A percentile compares a stretch with the other conserved stretches of the same genome.
Evolutionary conservation across 2,888 invertebrate species (phyloP).

Genomic region (Meganola albula): DNA sequence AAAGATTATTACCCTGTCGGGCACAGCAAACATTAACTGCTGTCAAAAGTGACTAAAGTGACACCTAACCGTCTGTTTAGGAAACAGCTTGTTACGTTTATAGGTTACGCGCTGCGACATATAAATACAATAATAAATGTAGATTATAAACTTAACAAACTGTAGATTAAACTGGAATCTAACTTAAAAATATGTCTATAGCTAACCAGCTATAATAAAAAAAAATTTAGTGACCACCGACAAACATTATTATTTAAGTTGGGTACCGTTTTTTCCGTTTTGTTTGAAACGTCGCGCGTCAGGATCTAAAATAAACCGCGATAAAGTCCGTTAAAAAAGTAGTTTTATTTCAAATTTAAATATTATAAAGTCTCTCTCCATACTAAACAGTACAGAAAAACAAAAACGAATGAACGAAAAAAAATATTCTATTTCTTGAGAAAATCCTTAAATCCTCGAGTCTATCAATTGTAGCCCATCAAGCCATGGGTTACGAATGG

Average conservation of each 20-base stretch:
- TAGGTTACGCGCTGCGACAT: too few relatives aligned
- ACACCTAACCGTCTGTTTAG: too few relatives aligned
- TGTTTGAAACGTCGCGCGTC: neutral
- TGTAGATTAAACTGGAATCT: too few relatives aligned
- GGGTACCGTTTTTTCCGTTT: neutral
- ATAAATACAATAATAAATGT: too few relatives aligned
- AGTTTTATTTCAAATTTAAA: slow-evolving; percentile 6
- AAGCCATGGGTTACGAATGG: slow-evolving; percentile 13
- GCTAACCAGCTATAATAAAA: too few relatives aligned
- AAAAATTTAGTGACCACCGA: too few relatives aligned
- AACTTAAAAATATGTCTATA: too few relatives aligned
- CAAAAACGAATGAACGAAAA: slow-evolving; percentile 12
- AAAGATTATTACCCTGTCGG: neutral
- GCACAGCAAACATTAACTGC: neutral
- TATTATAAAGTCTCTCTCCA: slow-evolving; percentile 14
- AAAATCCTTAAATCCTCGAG: slow-evolving; percentile 22
- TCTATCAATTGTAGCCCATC: slow-evolving; percentile 27
- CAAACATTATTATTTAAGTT: too few relatives aligned
- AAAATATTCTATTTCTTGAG: slow-evolving; percentile 26
- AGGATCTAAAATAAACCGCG: neutral
- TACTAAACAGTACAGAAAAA: slow-evolving; percentile 3
- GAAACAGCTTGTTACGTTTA: too few relatives aligned
- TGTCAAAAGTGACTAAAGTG: too few relatives aligned
- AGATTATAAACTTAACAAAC: too few relatives aligned
- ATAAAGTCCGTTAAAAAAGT: neutral